Evolutionary conservation across 2,113 vertebrate species (phyloP), one percentile per base, ranked within the genome.

Genomic region (Clarias macrocephalus): DNA sequence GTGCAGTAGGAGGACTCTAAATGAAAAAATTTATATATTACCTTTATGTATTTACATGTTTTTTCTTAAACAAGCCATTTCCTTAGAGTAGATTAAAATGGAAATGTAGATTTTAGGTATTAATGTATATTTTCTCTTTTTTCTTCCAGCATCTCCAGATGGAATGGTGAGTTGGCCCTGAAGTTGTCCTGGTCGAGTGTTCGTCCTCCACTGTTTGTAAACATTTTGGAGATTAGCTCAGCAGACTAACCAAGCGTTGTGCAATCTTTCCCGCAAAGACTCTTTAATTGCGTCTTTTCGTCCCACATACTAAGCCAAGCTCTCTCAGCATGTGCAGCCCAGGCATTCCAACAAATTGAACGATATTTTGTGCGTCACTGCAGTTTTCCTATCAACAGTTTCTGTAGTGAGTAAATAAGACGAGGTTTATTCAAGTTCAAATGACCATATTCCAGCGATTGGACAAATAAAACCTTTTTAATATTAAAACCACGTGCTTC

Each of bases 81-180:
- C 1, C 1, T 30, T 68, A 70, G 5, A 59, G 23, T 37, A 19
- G 3, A 19, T 80, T 37, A 28, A 54, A 68, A 68, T 28, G 15
- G 18, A 3, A 6, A 13, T 54, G 3, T 23, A 5, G n/a, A 57
- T 52, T 72, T 7, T 57, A 82, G 21, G 21, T 83, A 8, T 18
- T 59, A 21, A 48, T 57, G 9, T 33, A 1, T 63, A 54, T n/a
- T 42, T 75, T 23, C 9, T 59, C 63, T 82, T 88, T 89, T 85
- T 37, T 59, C 30, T 95, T 90, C 66, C 93, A 99, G 97, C 95
- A 3, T 95, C 95, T 70, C 96, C 95, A 86, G 97, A 98, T 85
- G 97, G 95, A 90, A 95, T 99, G 97, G 98, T 99, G 94, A 97
- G 98, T 94, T 37, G 76, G 75, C 63, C 57, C 1, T 81, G 57